Percentiles rank a stretch among this genome's conserved stretches.
Evolutionary conservation across 2,113 vertebrate species (phyloP).

Genomic region (Centrocercus urophasianus): DNA sequence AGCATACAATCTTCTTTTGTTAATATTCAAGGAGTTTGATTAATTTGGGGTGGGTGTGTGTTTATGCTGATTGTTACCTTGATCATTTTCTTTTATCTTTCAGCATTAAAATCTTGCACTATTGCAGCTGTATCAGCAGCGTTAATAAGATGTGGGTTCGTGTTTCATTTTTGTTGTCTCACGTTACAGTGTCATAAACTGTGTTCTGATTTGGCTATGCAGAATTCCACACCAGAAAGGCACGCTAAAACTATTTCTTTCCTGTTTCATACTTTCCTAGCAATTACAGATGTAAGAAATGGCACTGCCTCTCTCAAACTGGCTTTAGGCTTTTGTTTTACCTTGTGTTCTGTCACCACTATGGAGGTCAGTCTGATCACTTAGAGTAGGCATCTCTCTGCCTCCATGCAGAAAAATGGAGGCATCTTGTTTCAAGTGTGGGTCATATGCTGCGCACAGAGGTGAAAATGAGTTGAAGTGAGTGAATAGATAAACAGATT

Average conservation of each 20-base stretch:
- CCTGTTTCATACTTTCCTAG: not conserved
- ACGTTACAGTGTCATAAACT: not conserved
- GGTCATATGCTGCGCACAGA: not conserved
- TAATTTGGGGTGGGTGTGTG: not conserved
- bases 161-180: conserved; percentile 2
- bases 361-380: not conserved
- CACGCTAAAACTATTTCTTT: not conserved
- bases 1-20: not conserved
- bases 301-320: not conserved
- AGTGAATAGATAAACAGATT: not conserved
- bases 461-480: not conserved
- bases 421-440: not conserved
- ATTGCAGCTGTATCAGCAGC: not conserved
- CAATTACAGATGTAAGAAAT: not conserved
- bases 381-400: not conserved
- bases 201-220: not conserved
- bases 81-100: not conserved
- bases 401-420: not conserved
- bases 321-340: not conserved
- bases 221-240: not conserved
- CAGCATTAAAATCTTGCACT: not conserved
- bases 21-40: not conserved
- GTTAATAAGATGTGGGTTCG: not conserved
- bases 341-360: not conserved
- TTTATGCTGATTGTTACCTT: conserved; percentile 5